Evolutionary conservation across 2,888 invertebrate genomes (phyloP).

Genomic region (Zaprionus lineosus): DNA sequence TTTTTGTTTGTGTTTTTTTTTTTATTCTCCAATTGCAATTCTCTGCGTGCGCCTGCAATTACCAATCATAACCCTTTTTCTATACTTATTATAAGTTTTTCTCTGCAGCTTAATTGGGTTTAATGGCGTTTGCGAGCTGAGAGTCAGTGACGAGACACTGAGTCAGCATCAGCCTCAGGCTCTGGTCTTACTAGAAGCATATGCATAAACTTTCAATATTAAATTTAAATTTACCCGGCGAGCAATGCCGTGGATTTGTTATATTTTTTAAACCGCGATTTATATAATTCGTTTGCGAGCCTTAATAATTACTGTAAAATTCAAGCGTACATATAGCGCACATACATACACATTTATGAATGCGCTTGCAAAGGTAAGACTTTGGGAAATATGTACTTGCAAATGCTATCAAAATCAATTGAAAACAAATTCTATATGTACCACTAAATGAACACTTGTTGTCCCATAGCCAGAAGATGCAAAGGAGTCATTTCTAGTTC

Average conservation of each 20-base stretch:
- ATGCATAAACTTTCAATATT: conserved; percentile 43
- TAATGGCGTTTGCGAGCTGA: conserved; percentile 65
- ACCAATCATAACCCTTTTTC: conserved; percentile 65
- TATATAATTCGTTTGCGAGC: conserved; percentile 80
- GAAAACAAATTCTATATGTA: conserved; percentile 4
- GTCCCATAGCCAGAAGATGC: conserved; percentile 28
- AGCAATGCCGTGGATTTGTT: conserved; percentile 83
- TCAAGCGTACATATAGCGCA: conserved; percentile 30
- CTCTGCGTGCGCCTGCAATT: conserved; percentile 26
- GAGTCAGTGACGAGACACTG: conserved; percentile 42
- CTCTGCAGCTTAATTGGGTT: conserved; percentile 80
- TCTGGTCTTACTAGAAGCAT: conserved; percentile 33
- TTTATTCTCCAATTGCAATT: conserved; percentile 21
- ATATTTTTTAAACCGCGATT: conserved; percentile 80
- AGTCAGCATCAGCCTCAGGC: conserved; percentile 23
- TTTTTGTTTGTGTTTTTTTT: conserved; percentile 20
- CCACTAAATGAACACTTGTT: conserved; percentile 22
- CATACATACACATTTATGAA: conserved; percentile 58
- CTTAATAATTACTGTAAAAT: conserved; percentile 40
- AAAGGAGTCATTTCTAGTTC: neutral
- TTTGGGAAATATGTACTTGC: conserved; percentile 71
- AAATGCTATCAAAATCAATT: conserved; percentile 32
- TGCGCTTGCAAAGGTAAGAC: conserved; percentile 81
- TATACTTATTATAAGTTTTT: conserved; percentile 80
- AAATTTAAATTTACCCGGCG: conserved; percentile 81